Base-by-base conservation (phyloP, 2,113 vertebrate species). In the Cyanoramphus novaezelandiae region DNA sequence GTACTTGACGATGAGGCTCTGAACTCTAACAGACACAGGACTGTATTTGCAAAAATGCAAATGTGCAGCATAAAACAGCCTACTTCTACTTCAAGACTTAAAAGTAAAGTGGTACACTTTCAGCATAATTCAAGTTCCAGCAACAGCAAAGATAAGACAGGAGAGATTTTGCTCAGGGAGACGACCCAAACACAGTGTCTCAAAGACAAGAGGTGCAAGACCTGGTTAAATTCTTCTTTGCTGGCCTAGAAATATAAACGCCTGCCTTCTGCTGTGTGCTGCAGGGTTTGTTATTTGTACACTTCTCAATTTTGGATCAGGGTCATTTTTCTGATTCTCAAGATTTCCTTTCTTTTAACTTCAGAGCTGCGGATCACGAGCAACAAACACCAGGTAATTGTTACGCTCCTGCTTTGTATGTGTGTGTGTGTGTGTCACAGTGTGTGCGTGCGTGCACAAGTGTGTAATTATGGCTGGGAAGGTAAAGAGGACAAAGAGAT, bases 401-500 rank as follows among this genome's bases (percentile, higher is more conserved):
- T 83, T 57, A 59, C 79, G 79, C 60, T 86, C 50, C 79, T 1
- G 1, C 71, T 77, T 14, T 46, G 57, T 49, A 11, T 9, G 63
- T 17, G 43, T 14, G 41, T 46, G 44, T 44, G 17, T 24, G 47
- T 57, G 55, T 59, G 55, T n/a, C 55, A 59, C 55, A n/a, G 64
- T 46, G 83, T 1, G 33, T 86, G 96, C 29, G 43, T 92, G 86
- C 37, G 0, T n/a, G 67, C 59, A 47, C 7, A 37, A 44, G 31
- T 59, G 47, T 37, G 89, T 71, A 41, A 79, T 89, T 87, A 88
- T 43, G 90, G 88, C 67, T 81, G 47, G 71, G 19, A 97, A 82
- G 70, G 53, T 92, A 71, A 87, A 80, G 82, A 65, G 78, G 88
- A 70, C 63, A 94, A 82, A 91, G 86, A 91, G 92, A 97, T 85